Evolutionary conservation across 2,113 vertebrate genomes (phyloP), one percentile per base, ranked within the genome.

Genomic region (Tringa solitaria): DNA sequence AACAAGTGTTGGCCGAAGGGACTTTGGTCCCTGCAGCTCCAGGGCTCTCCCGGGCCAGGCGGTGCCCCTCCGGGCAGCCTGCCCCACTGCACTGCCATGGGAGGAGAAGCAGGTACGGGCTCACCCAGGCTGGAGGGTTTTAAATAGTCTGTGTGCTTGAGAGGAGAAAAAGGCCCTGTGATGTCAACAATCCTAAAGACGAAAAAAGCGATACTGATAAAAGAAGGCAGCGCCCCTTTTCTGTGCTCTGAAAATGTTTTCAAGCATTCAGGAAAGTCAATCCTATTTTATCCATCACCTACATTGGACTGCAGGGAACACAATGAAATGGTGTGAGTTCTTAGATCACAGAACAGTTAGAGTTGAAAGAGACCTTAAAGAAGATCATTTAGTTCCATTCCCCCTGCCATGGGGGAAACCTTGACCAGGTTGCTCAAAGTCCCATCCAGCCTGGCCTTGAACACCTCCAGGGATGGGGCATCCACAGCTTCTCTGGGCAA

Each of bases 271-370:
- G 74, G 12, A 54, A 67, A 21, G 46, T n/a, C 50, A 28, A 3
- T 7, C 26, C 12, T 37, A 6, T 61, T 72, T 32, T 26, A 45
- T 48, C 51, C 60, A 12, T 48, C 2, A 1, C 30, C 63, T 48
- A 6, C 27, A 7, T 32, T 0, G 53, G 30, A 18, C 24, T 35
- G 14, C 50, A 32, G 46, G 32, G 37, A 94, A 30, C 3, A 0
- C 23, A 20, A 17, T 3, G 69, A 45, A 54, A 53, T 2, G 0
- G 26, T 9, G 23, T 0, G 0, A 41, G 32, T 32, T 33, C 41
- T 50, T 17, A 33, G 13, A 45, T 33, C 60, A 28, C 19, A 28
- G 26, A 63, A 20, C 18, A 5, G 37, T 65, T 32, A 20, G 13
- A 13, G 39, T 14, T 43, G 63, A 18, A 65, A 43, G 39, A 10